phyloP scores from a whole-genome alignment of 64 coral and sea anemone species.

The Montipora sp. region DNA sequence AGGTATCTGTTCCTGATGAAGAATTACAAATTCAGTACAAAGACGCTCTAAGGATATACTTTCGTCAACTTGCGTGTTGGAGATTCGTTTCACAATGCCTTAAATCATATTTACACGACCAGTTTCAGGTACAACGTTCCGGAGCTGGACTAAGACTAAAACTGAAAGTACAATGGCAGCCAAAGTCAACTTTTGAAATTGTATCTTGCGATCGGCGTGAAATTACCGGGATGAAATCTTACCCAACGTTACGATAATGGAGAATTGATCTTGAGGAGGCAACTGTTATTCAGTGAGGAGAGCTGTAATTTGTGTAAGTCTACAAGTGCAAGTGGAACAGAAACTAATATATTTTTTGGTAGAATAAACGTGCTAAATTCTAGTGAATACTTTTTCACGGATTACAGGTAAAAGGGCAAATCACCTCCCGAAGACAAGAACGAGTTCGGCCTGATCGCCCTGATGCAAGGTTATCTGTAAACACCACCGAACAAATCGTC shows the following conservation, averaged over 20 bases:
- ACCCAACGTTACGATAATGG: background rate
- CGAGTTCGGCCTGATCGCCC: background rate
- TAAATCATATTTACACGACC: slow-evolving; percentile 10
- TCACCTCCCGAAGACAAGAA: slow-evolving; percentile 23
- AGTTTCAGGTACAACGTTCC: slow-evolving; percentile 33
- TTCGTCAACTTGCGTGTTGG: background rate
- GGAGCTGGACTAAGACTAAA: background rate
- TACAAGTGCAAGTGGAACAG: background rate
- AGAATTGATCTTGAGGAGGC: background rate
- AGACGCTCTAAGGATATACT: background rate
- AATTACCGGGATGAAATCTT: background rate
- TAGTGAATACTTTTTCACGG: slow-evolving; percentile 4
- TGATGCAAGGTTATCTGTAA: background rate
- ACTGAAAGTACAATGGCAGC: slow-evolving; percentile 43
- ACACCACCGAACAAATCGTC: background rate
- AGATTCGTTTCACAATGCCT: slow-evolving; percentile 16
- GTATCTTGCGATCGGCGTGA: slow-evolving; percentile 1
- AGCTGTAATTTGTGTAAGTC: background rate
- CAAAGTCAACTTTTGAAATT: slow-evolving; percentile 38
- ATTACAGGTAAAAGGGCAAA: background rate
- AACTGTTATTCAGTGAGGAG: slow-evolving; percentile 9
- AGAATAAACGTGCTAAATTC: background rate
- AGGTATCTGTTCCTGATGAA: background rate
- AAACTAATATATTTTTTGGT: background rate
- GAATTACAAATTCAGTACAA: slow-evolving; percentile 14